Conservation (phyloP, 2,888 invertebrate species). For the Calephelis perditalis region DNA sequence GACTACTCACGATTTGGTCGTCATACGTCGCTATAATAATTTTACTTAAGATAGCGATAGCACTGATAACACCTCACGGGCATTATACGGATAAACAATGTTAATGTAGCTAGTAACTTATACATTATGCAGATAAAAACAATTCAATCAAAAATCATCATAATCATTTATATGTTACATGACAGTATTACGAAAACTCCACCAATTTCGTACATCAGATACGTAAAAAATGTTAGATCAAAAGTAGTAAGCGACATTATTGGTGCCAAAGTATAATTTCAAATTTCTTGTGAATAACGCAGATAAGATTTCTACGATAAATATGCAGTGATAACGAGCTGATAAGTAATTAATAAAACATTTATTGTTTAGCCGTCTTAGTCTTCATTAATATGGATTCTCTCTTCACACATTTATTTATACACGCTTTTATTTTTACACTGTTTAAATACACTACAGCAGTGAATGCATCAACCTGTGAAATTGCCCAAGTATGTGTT, state of each 20-base stretch:
- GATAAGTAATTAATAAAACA: slow-evolving; percentile 40
- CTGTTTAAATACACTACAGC: slow-evolving; percentile 29
- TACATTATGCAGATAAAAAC: slow-evolving; percentile 2
- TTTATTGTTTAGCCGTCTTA: slow-evolving; percentile 25
- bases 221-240: too few species aligned
- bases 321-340: slow-evolving; percentile 36
- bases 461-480: slow-evolving; percentile 42
- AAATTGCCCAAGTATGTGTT: slow-evolving; percentile 52
- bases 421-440: slow-evolving; percentile 9
- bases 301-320: slow-evolving; percentile 34
- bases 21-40: slow-evolving; percentile 59
- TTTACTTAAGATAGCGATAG: slow-evolving; percentile 71
- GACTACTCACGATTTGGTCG: slow-evolving; percentile 46
- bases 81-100: slow-evolving; percentile 29
- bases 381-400: slow-evolving; percentile 17
- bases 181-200: too few species aligned
- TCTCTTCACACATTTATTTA: slow-evolving; percentile 20
- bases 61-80: slow-evolving; percentile 56
- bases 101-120: slow-evolving; percentile 14
- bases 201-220: too few species aligned
- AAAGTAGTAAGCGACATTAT: background rate
- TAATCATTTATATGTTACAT: too few species aligned
- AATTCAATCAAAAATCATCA: background rate
- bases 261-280: background rate
- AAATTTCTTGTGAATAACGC: background rate